A percentile compares a stretch with the other conserved stretches of the same genome.
These are phyloP conservation scores for Hippoglossus hippoglossus DNA, from an alignment of 2,797 vertebrate genomes.

Conservation along the genomic window DNA sequence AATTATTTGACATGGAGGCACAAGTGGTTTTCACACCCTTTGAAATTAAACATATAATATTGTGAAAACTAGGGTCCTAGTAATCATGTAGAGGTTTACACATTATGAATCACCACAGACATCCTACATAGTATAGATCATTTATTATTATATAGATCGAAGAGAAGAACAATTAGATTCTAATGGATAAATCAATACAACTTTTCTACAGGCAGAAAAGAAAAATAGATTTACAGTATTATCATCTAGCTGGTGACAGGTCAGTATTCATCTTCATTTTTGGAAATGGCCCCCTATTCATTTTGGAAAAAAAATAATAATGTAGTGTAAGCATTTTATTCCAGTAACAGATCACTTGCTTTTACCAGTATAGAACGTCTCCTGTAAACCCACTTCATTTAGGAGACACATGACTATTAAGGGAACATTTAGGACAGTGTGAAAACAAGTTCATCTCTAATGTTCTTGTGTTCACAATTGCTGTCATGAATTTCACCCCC, in stretches of 20 bases:
- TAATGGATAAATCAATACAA: background rate
- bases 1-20: too few species aligned
- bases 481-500: background rate
- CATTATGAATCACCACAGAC: too few species aligned
- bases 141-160: background rate
- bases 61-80: too few species aligned
- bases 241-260: background rate
- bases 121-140: too few species aligned
- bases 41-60: too few species aligned
- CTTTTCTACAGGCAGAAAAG: background rate
- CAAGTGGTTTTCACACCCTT: too few species aligned
- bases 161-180: background rate
- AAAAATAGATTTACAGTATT: background rate
- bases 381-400: too few species aligned
- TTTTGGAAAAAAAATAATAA: too few species aligned
- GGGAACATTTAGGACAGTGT: background rate
- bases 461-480: constrained; percentile 1
- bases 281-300: too few species aligned
- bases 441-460: background rate
- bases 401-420: background rate
- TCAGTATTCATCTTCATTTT: too few species aligned
- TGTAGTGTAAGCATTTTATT: too few species aligned
- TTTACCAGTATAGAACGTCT: background rate
- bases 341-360: background rate
- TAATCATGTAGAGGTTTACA: too few species aligned